Conservation (phyloP, 2,797 vertebrate genomes). For the Monodelphis domestica region DNA sequence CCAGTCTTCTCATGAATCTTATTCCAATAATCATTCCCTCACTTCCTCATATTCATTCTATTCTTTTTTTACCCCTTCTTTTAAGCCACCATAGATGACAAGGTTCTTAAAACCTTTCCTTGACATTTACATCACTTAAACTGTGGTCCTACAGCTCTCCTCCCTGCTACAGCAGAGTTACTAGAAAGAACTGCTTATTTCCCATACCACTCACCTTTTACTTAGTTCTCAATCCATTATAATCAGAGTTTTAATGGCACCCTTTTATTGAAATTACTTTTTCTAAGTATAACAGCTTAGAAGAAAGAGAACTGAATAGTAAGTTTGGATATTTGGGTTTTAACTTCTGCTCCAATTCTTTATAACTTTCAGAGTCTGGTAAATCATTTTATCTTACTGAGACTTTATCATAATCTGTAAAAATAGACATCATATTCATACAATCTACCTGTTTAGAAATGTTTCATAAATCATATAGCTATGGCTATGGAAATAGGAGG, state of each 20-base stretch:
- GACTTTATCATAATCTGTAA: no score
- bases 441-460: no score
- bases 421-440: no score
- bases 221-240: not conserved
- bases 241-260: not conserved
- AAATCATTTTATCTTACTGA: no score
- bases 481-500: no score
- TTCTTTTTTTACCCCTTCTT: not conserved
- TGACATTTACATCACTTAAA: not conserved
- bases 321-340: no score
- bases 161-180: not conserved
- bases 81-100: not conserved
- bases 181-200: not conserved
- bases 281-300: not conserved
- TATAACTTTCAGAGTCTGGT: no score
- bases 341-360: no score
- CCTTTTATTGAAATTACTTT: not conserved
- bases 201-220: not conserved
- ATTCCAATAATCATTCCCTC: not conserved
- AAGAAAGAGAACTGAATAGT: no score
- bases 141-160: not conserved
- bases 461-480: no score
- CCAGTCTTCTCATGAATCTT: not conserved
- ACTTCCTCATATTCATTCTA: not conserved
- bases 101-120: not conserved